Conservation (phyloP, 2,113 vertebrate species). For the Raja brachyura region DNA sequence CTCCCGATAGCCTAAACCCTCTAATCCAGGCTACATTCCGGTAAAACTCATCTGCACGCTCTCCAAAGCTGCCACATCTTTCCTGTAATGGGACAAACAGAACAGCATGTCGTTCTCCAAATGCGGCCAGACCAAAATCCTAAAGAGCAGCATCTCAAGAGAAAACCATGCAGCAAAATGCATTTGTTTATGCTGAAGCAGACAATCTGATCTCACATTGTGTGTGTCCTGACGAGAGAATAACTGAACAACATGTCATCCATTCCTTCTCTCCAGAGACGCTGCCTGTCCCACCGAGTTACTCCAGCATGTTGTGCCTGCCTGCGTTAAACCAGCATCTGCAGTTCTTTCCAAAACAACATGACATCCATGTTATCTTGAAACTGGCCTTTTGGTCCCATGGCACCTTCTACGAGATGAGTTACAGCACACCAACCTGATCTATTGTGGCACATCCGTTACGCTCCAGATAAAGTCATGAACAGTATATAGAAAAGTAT, state of each 20-base stretch:
- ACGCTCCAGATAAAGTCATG: background rate
- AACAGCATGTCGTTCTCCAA: too few relatives aligned
- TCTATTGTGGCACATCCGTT: constrained; percentile 5
- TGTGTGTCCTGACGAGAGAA: background rate
- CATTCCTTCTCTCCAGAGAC: too few relatives aligned
- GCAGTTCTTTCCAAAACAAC: background rate
- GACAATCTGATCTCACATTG: background rate
- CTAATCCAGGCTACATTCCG: too few relatives aligned
- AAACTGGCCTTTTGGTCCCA: constrained; percentile 14
- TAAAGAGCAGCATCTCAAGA: too few relatives aligned
- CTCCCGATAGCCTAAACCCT: too few relatives aligned
- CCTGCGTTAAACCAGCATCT: too few relatives aligned
- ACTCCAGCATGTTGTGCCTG: too few relatives aligned
- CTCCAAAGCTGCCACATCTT: too few relatives aligned
- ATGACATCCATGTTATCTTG: constrained; percentile 11
- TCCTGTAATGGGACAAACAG: too few relatives aligned
- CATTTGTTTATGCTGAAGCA: background rate
- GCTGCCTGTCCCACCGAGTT: too few relatives aligned
- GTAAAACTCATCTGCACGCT: too few relatives aligned
- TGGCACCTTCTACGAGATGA: background rate
- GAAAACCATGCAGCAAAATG: background rate
- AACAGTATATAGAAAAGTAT: constrained; percentile 10
- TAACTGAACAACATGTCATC: background rate
- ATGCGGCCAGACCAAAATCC: too few relatives aligned
- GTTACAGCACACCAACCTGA: background rate